phyloP scores from a whole-genome alignment of 2,113 vertebrate genomes.

The Bos javanicus region DNA sequence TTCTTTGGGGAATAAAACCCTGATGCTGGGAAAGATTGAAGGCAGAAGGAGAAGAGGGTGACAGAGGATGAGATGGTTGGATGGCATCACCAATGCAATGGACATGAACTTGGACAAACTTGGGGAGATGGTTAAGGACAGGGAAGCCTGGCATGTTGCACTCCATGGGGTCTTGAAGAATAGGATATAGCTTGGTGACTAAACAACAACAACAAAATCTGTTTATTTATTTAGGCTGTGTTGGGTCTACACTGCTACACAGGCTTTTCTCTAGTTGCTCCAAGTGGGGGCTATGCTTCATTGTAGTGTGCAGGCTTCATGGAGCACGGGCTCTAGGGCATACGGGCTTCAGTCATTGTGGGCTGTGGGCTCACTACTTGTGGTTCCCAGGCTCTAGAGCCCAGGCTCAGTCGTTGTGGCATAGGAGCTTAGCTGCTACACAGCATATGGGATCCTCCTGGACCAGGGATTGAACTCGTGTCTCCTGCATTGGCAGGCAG shows the following conservation, averaged over 20 bases:
- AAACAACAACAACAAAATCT: not conserved
- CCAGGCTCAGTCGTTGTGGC: not conserved
- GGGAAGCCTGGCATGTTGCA: not conserved
- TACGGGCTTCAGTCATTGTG: not conserved
- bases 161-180: not conserved
- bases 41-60: not conserved
- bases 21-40: not conserved
- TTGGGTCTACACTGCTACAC: not conserved
- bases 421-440: not conserved
- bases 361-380: not conserved
- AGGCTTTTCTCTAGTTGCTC: not conserved
- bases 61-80: not conserved
- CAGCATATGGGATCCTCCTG: not conserved
- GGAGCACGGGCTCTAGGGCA: not conserved
- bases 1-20: not conserved
- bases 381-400: not conserved
- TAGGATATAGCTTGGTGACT: not conserved
- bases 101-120: not conserved
- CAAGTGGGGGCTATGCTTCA: rapidly evolving
- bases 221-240: not conserved
- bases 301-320: not conserved
- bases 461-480: not conserved
- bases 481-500: not conserved
- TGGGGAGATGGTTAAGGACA: not conserved
- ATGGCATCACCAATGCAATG: not conserved